A percentile compares a stretch with the other conserved stretches of the same genome.
phyloP scores from a whole-genome alignment of 2,113 vertebrate species.

The Erythrolamprus reginae region DNA sequence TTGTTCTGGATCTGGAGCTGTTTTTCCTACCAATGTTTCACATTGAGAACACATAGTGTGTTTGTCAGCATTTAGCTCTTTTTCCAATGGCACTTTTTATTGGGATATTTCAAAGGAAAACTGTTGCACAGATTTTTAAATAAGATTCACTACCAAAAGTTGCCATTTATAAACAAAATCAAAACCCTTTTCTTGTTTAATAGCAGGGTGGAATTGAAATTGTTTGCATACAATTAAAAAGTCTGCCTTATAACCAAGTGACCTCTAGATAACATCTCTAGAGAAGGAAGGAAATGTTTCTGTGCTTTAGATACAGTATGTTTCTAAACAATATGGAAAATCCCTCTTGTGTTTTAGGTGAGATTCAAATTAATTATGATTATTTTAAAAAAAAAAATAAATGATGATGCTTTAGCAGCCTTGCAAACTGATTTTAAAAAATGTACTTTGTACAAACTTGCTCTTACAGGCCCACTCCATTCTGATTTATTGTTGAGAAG shows the following conservation, averaged over 20 bases:
- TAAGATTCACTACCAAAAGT: conserved; percentile 48
- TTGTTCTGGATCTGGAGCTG: conserved; percentile 65
- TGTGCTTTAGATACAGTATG: neutral
- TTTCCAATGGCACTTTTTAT: conserved; percentile 67
- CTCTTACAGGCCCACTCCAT: neutral
- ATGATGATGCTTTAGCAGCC: conserved; percentile 31
- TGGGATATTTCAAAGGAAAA: conserved; percentile 45
- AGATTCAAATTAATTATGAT: too few species aligned
- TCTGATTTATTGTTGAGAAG: conserved; percentile 32
- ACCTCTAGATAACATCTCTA: neutral
- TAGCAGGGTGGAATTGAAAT: conserved; percentile 23
- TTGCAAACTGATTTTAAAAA: conserved; percentile 47
- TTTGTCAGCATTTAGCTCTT: conserved; percentile 57
- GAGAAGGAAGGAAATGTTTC: conserved; percentile 21
- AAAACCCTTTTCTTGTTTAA: conserved; percentile 19
- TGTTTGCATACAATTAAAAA: neutral
- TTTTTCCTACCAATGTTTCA: conserved; percentile 47
- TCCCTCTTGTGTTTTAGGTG: conserved; percentile 32
- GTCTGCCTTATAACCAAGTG: conserved; percentile 2
- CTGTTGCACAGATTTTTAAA: conserved; percentile 54
- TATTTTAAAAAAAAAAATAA: too few species aligned
- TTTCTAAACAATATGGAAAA: neutral
- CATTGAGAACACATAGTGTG: conserved; percentile 52
- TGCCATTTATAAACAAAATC: conserved; percentile 12
- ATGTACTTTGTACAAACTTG: conserved; percentile 3